Base-by-base conservation (phyloP, 64 coral and sea anemone species). In the Stichodactyla mertensii region DNA sequence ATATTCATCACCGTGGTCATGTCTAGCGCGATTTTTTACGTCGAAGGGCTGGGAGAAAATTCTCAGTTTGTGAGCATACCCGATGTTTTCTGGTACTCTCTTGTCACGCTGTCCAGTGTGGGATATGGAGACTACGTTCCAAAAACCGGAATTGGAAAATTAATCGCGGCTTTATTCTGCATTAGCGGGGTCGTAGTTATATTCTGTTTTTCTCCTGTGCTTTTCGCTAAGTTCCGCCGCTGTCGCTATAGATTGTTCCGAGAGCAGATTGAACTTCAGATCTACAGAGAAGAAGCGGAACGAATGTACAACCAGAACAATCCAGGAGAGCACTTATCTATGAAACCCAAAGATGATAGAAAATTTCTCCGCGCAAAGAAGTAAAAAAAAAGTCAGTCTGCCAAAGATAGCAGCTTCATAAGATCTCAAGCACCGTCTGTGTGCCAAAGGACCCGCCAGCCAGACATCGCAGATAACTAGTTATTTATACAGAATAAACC, bases 101-200 rank as follows among this genome's bases (percentile, higher is more conserved):
- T 95, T 12, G 87, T 95, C 14, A 89, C 94, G 0, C 91, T 95
- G 6, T 92, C 90, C 16, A 86, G 83, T 12, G 94, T 95, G 0
- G 94, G 94, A 6, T 95, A 95, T 26, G 94, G 94, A 16, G 94
- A 95, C 45, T 87, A 66, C 16, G 94, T 92, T 6, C 94, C 90
- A 3, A 69, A 45, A 31, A 92, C 90, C 4, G 80, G 78, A 5
- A 10, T 54, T 36, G 94, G 94, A 16, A 95, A 95, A 27, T 1
- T 95, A 8, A 87, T 95, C 71, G 90, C 86, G 27, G 61, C 94
- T n/a, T 77, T 90, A 27, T 88, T 82, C 26, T 92, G 90, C 14
- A 19, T 95, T 4, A 89, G 78, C 1, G 94, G 94, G 0, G 88
- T 89, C 5, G 79, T 95, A 4, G 61, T 89, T 5, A 86, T 95